A percentile compares a stretch with the other conserved stretches of the same genome.
These are phyloP conservation scores for Gymnothorax reevesii DNA, from an alignment of 2,797 vertebrate species.

Conservation along the genomic window DNA sequence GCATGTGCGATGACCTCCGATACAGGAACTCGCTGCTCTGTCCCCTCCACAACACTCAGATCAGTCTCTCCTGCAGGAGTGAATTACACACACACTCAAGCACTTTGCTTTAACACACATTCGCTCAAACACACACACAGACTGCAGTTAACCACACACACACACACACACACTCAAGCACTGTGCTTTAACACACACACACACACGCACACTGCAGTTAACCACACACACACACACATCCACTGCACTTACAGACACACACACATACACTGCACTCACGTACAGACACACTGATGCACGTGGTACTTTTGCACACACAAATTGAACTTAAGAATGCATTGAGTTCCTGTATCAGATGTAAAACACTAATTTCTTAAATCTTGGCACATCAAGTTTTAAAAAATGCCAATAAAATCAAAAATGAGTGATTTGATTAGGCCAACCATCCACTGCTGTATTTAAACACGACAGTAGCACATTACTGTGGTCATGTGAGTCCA, in stretches of 20 bases:
- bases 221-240: not conserved
- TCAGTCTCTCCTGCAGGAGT: slow-evolving; percentile 72
- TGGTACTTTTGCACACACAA: not conserved
- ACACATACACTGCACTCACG: not conserved
- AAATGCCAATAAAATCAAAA: too few relatives aligned
- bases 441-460: too few relatives aligned
- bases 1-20: slow-evolving; percentile 60
- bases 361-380: too few relatives aligned
- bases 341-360: too few relatives aligned
- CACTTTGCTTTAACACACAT: not conserved
- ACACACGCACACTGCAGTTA: slow-evolving; percentile 60
- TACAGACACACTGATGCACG: not conserved
- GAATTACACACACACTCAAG: not conserved
- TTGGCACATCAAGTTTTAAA: too few relatives aligned
- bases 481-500: too few relatives aligned
- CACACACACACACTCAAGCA: slow-evolving; percentile 31
- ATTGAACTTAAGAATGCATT: too few relatives aligned
- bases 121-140: not conserved
- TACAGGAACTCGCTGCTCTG: slow-evolving; percentile 71
- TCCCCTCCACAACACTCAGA: slow-evolving; percentile 62
- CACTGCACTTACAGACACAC: not conserved
- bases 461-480: too few relatives aligned
- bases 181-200: not conserved
- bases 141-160: not conserved
- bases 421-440: too few relatives aligned